These are phyloP conservation scores for Ochotona princeps DNA, from an alignment of 2,113 vertebrate species.

Conservation along the genomic window DNA sequence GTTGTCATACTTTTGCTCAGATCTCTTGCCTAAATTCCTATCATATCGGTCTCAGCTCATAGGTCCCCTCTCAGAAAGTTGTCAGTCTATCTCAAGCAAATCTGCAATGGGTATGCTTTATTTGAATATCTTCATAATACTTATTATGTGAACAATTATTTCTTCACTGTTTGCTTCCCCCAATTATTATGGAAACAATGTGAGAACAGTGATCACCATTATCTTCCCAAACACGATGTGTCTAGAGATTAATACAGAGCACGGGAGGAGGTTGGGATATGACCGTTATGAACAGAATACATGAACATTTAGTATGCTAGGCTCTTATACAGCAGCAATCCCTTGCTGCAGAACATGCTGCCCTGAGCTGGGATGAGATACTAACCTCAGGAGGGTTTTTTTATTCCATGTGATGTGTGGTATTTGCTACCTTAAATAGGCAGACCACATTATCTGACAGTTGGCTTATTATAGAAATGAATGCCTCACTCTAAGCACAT, in stretches of 20 bases:
- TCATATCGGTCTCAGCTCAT: not conserved
- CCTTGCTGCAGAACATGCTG: not conserved
- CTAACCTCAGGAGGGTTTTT: not conserved
- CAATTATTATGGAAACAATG: not conserved
- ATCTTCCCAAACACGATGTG: not conserved
- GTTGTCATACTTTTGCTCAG: not conserved
- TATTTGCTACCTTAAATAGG: not conserved
- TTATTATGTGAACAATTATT: not conserved
- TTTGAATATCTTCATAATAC: not conserved
- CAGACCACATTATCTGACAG: not conserved
- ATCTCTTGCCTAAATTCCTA: not conserved
- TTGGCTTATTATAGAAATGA: slow-evolving; percentile 37
- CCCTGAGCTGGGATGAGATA: not conserved
- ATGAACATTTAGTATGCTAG: not conserved
- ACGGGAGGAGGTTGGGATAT: not conserved
- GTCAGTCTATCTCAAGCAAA: not conserved
- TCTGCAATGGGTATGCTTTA: not conserved
- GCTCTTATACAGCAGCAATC: not conserved
- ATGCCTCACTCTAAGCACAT: not conserved
- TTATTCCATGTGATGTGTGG: not conserved
- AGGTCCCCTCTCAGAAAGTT: not conserved
- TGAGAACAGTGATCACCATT: not conserved
- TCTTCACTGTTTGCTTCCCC: not conserved
- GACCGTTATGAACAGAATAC: not conserved
- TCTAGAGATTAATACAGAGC: too few species aligned